Base-by-base conservation (phyloP, 2,888 invertebrate species). In the Graphium colonna region DNA sequence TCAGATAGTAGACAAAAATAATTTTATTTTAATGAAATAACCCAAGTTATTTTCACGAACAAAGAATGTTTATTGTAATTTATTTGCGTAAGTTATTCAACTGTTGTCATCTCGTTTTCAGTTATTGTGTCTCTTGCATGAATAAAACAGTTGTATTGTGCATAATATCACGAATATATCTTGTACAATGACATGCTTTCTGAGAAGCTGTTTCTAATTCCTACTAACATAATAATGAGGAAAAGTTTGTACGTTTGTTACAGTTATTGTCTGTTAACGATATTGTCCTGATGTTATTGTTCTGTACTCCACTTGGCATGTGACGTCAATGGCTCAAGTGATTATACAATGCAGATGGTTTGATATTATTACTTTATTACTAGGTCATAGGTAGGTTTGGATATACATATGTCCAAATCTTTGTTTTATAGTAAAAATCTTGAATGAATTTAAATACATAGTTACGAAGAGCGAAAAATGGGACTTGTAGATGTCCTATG, bases 81-180 rank as follows among this genome's bases (percentile, higher is more conserved):
- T 31, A 31, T 31, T 31, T 10, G 10, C 31, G 31, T 44, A 5
- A 1, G 9, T 13, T 26, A 42, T 13, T 43, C 21, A 43, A 1
- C 21, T 26, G 21, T 51, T 38, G 43, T 26, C 2, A 18, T 43
- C 43, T 38, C 43, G 36, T 42, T 51, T n/a, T 17, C 15, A 44
- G 36, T 43, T 43, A 15, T 43, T 36, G 42, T 43, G 36, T 36
- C 26, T 13, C 15, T 13, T 9, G 15, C 16, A 43, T 28, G 10
- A 13, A 45, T 33, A 33, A 51, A n/a, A 45, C 21, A 16, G 28
- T 40, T 45, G n/a, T 39, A 39, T 51, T 45, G 18, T 48, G 3
- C 7, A 16, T 39, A 21, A 44, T 44, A 39, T 51, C 51, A 51
- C 51, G 51, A 44, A 44, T 15, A 12, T n/a, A 16, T 39, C 17